phyloP scores from a whole-genome alignment of 2,113 vertebrate species.

The Forbesichthys agassizii region DNA sequence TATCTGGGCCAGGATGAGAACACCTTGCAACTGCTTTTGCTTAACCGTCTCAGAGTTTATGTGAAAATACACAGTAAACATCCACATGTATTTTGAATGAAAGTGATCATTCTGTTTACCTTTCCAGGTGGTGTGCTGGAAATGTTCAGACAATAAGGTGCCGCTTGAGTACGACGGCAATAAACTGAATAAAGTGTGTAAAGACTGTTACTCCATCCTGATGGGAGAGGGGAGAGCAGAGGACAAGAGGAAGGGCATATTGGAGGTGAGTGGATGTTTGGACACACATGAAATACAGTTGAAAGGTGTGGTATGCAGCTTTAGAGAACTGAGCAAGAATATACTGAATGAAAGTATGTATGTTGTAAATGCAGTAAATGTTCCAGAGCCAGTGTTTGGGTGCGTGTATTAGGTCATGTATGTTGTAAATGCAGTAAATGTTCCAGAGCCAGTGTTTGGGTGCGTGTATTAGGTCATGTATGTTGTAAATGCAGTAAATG shows the following conservation, averaged over 20 bases:
- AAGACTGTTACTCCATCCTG: slow-evolving; percentile 87
- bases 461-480: neutral
- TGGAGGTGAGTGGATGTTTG: slow-evolving; percentile 80
- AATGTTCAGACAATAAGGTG: slow-evolving; percentile 96
- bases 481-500: too few species aligned
- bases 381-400: neutral
- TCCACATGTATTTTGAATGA: neutral
- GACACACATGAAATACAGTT: neutral
- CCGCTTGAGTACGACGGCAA: slow-evolving; percentile 88
- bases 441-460: neutral
- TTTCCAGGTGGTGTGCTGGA: slow-evolving; percentile 94
- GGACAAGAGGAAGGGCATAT: slow-evolving; percentile 87
- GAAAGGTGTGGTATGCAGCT: neutral
- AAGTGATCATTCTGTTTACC: neutral
- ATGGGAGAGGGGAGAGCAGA: slow-evolving; percentile 80
- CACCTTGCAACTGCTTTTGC: too few species aligned
- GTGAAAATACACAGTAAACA: neutral
- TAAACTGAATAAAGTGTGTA: slow-evolving; percentile 94
- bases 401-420: neutral
- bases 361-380: too few species aligned
- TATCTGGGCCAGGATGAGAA: too few species aligned
- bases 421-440: too few species aligned
- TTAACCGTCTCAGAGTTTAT: neutral
- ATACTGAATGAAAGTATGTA: too few species aligned
- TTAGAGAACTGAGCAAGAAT: neutral